Evolutionary conservation across 2,797 vertebrate species (phyloP), one percentile per base, ranked within the genome.

Genomic region (Buphagus erythrorhynchus): DNA sequence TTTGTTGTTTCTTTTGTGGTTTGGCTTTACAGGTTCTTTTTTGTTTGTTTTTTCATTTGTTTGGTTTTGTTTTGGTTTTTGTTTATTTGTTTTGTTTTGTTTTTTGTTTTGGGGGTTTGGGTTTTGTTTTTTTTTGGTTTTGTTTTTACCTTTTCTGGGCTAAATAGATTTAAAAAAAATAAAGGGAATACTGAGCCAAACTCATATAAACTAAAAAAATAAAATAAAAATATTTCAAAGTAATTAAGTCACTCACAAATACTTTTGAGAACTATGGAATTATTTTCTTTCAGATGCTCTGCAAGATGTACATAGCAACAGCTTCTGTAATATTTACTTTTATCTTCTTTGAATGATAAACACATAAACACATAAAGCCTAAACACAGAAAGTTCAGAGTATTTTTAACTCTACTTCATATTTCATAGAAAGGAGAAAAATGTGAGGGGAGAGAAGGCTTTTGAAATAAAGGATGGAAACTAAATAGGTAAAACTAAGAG

Each of bases 201-300:
- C 7, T 35, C 17, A 35, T 13, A 74, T 52, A 66, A 84, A 85
- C 5, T 25, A 4, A 31, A 35, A 72, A 52, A 21, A 54, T 51
- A 25, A 43, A 67, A 22, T 19, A 42, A 14, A 74, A 61, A 46
- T 48, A 52, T 20, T 66, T 19, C n/a, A 35, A 82, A 66, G 25
- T 91, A 91, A 88, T 91, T n/a, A 3, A 61, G n/a, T 85, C 46
- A 93, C 42, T 65, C 82, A 91, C 18, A 82, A 45, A 85, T 20
- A 74, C 19, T 92, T 97, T n/a, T 75, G 62, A 84, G 85, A 95
- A 49, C 71, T 31, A 48, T 0, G 26, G 9, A 88, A 73, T 90
- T 90, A 17, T 90, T 90, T 94, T 94, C 33, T 92, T 96, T 73
- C 59, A 81, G n/a, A 80, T 66, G 25, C 81, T 86, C 11, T 40